Percentiles rank a stretch among this genome's conserved stretches.
Conservation (phyloP, 1,140 invertebrate species). For the Drosophila leontia region DNA sequence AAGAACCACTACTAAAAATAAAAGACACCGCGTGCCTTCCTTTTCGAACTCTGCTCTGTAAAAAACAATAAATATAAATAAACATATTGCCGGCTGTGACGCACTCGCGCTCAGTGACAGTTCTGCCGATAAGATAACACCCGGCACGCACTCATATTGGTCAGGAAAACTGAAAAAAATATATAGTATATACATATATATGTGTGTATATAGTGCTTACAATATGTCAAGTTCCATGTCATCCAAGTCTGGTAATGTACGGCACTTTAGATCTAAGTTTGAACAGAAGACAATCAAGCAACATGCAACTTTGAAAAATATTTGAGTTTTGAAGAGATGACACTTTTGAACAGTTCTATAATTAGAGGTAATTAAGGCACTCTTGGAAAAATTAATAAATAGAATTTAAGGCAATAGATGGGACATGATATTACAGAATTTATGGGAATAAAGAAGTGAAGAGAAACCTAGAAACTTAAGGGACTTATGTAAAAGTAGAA, state of each 20-base stretch:
- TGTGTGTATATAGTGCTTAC: conserved; percentile 15
- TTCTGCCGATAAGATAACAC: conserved; percentile 40
- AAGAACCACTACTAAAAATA: neutral
- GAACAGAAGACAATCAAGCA: conserved; percentile 4
- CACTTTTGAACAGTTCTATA: neutral
- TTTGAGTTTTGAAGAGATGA: neutral
- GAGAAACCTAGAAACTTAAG: neutral
- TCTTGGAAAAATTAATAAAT: neutral
- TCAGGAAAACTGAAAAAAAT: neutral
- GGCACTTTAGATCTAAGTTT: conserved; percentile 40
- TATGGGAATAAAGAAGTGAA: neutral
- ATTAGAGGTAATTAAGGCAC: neutral
- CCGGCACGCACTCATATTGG: conserved; percentile 19
- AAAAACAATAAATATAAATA: conserved; percentile 48
- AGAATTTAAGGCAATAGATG: neutral
- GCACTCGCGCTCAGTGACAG: conserved; percentile 39
- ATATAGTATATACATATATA: neutral
- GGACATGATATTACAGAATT: neutral
- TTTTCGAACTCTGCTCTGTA: conserved; percentile 17
- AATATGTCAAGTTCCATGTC: conserved; percentile 56
- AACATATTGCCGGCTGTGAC: conserved; percentile 38
- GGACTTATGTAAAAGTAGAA: neutral
- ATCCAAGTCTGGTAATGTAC: conserved; percentile 30
- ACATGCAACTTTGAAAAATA: neutral
- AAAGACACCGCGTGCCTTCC: neutral